A percentile compares a stretch with the other conserved stretches of the same genome.
Evolutionary conservation across 2,888 invertebrate species (phyloP).

Genomic region (Netelia fuscicornis): DNA sequence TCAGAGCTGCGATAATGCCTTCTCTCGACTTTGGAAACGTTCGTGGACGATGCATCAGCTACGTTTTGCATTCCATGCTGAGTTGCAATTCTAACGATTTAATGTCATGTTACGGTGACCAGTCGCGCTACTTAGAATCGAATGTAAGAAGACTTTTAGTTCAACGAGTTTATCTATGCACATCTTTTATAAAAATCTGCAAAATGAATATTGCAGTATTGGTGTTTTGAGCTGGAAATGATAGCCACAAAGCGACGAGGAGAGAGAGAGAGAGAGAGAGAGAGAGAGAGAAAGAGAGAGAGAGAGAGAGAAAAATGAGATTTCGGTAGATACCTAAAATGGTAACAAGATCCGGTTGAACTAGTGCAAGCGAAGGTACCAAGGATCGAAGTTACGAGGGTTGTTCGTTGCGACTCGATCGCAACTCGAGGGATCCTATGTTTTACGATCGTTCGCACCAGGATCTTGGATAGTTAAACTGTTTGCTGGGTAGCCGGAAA

Average conservation of each 20-base stretch:
- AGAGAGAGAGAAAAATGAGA: conserved; percentile 15
- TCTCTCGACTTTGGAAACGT: background rate
- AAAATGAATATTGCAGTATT: too few relatives aligned
- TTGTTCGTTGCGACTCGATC: conserved; percentile 36
- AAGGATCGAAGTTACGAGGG: conserved; percentile 34
- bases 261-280: conserved; percentile 23
- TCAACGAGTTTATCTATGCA: background rate
- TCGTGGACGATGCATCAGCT: background rate
- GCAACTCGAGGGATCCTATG: conserved; percentile 29
- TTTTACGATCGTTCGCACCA: conserved; percentile 54
- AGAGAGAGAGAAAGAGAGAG: conserved; percentile 24
- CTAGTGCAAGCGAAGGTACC: background rate
- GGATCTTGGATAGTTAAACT: conserved; percentile 67
- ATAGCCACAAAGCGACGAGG: background rate
- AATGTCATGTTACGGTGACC: background rate
- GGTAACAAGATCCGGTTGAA: conserved; percentile 51
- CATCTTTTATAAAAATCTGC: background rate
- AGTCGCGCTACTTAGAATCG: background rate
- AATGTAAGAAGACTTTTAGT: background rate
- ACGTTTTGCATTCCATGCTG: conserved; percentile 1
- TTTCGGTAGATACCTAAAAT: conserved; percentile 45
- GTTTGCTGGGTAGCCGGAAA: conserved; percentile 12
- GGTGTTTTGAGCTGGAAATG: background rate
- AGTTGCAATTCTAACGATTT: background rate
- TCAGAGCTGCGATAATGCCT: conserved; percentile 17